phyloP scores from a whole-genome alignment of 1,140 invertebrate genomes.

The Hycleus cichorii region DNA sequence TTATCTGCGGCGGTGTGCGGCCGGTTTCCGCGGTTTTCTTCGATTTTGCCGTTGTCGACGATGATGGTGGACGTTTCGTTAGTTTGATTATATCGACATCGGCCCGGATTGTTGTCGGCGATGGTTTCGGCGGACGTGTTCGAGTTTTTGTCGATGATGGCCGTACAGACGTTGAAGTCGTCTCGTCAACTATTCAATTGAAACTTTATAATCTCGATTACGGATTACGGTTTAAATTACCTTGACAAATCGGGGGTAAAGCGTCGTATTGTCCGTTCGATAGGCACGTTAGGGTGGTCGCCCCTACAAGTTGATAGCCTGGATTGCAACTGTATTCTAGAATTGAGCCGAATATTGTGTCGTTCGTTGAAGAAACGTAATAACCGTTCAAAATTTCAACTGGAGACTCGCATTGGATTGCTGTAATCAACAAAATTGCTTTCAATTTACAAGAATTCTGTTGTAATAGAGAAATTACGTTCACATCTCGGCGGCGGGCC shows the following conservation, averaged over 20 bases:
- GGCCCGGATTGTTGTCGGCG: slow-evolving; percentile 38
- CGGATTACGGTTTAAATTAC: slow-evolving; percentile 30
- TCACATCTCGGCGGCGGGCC: slow-evolving; percentile 85
- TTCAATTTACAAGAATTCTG: no score
- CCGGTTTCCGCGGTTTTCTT: slow-evolving; percentile 18
- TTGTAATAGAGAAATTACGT: slow-evolving; percentile 44
- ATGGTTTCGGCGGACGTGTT: slow-evolving; percentile 38
- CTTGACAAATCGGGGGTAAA: slow-evolving; percentile 60
- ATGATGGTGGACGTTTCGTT: slow-evolving; percentile 16
- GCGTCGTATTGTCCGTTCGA: slow-evolving; percentile 73
- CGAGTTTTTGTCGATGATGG: slow-evolving; percentile 28
- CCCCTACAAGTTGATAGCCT: slow-evolving; percentile 63
- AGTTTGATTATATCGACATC: slow-evolving; percentile 26
- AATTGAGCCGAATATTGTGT: slow-evolving; percentile 58
- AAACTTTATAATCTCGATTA: slow-evolving; percentile 28
- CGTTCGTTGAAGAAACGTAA: slow-evolving; percentile 55
- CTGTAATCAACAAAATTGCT: slow-evolving; percentile 39
- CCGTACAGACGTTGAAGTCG: slow-evolving; percentile 11
- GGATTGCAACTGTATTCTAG: slow-evolving; percentile 70
- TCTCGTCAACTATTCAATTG: background rate
- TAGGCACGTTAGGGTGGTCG: slow-evolving; percentile 61
- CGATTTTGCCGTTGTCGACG: slow-evolving; percentile 13
- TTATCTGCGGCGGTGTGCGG: slow-evolving; percentile 50
- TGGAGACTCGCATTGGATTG: slow-evolving; percentile 69
- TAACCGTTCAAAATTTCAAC: slow-evolving; percentile 63